Evolutionary conservation across 2,113 vertebrate genomes (phyloP).

Genomic region (Crotalus helleri): DNA sequence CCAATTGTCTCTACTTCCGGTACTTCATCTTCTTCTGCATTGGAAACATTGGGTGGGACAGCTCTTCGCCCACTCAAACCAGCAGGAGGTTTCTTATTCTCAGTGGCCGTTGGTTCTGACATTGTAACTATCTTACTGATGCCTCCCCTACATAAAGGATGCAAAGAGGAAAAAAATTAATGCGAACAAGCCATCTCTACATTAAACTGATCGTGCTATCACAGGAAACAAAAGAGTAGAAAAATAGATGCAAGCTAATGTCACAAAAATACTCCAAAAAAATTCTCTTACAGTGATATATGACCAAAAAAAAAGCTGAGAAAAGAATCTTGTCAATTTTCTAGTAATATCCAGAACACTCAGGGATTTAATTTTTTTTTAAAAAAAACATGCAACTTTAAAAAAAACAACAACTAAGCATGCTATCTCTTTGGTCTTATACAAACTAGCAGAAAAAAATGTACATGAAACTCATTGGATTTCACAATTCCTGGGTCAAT

Average conservation of each 20-base stretch:
- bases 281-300: conserved; percentile 41
- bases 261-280: conserved; percentile 33
- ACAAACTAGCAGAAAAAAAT: neutral
- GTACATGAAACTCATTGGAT: conserved; percentile 39
- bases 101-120: conserved; percentile 56
- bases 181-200: neutral
- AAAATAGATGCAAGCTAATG: conserved; percentile 36
- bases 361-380: neutral
- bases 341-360: conserved; percentile 36
- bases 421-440: neutral
- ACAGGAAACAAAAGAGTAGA: conserved; percentile 34
- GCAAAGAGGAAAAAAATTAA: neutral
- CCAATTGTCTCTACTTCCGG: conserved; percentile 80
- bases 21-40: conserved; percentile 73
- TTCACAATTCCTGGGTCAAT: conserved; percentile 51
- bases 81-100: conserved; percentile 46
- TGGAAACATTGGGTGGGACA: conserved; percentile 73
- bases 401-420: conserved; percentile 19
- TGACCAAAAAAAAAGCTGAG: conserved; percentile 53
- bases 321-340: conserved; percentile 38
- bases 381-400: neutral
- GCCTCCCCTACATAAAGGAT: conserved; percentile 15
- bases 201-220: neutral
- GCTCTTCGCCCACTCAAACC: conserved; percentile 75
- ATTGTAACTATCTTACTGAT: conserved; percentile 45